A percentile compares a stretch with the other conserved stretches of the same genome.
Evolutionary conservation across 2,113 vertebrate species (phyloP).

Genomic region (Indicator maculatus): DNA sequence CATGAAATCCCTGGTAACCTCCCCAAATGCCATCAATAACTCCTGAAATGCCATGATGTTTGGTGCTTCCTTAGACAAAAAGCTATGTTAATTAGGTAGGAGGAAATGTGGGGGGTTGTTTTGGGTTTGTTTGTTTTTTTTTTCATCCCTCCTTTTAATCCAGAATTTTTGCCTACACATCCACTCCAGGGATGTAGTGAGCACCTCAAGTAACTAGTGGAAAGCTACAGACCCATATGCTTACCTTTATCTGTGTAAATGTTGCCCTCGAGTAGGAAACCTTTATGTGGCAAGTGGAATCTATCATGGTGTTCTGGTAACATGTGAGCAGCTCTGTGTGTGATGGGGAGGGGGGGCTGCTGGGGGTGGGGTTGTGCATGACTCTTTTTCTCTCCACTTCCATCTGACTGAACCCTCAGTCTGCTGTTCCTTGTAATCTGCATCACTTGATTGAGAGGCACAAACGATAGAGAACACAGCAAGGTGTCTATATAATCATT

Average conservation of each 20-base stretch:
- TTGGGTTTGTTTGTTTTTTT: not conserved
- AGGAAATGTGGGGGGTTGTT: not conserved
- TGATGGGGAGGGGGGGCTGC: not conserved
- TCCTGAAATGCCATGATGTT: conserved; percentile 77
- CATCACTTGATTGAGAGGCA: conserved; percentile 72
- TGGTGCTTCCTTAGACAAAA: conserved; percentile 74
- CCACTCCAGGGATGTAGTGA: conserved; percentile 20
- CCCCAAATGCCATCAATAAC: conserved; percentile 78
- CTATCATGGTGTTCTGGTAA: conserved; percentile 48
- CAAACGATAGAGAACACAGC: conserved; percentile 56
- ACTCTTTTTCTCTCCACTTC: not conserved
- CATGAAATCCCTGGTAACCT: conserved; percentile 74
- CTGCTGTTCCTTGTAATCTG: conserved; percentile 68
- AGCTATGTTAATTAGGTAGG: conserved; percentile 74
- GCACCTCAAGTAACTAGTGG: conserved; percentile 27
- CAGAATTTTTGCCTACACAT: conserved; percentile 46
- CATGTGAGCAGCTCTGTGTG: conserved; percentile 24
- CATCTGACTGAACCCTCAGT: conserved; percentile 49
- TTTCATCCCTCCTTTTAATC: conserved; percentile 34
- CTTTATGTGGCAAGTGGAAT: conserved; percentile 62
- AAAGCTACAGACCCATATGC: not conserved
- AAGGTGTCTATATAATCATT: conserved; percentile 70
- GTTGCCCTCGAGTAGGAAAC: conserved; percentile 47
- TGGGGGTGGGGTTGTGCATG: not conserved
- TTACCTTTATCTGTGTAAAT: conserved; percentile 60